These are phyloP conservation scores for Diabrotica balteata DNA, from an alignment of 2,888 invertebrate species.

Conservation along the genomic window DNA sequence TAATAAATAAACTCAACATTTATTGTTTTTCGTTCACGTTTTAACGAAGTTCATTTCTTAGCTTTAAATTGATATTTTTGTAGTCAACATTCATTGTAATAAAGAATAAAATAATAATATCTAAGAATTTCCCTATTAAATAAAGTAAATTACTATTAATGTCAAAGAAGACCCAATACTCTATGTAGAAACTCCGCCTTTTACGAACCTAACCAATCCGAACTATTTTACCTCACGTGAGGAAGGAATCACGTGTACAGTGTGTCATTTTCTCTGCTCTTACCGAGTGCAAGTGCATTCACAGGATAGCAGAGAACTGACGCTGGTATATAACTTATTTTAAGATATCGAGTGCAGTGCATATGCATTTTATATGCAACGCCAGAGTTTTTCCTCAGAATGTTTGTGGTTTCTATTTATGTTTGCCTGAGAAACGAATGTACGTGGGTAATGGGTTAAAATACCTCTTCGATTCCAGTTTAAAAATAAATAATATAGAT, in stretches of 20 bases:
- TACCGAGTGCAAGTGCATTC: constrained; percentile 2
- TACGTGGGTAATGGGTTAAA: not conserved
- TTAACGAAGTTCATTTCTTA: too few species aligned
- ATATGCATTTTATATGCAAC: too few species aligned
- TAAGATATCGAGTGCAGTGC: not conserved
- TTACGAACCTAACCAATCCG: not conserved
- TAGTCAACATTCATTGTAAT: too few species aligned
- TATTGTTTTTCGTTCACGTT: too few species aligned
- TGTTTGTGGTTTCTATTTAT: not conserved
- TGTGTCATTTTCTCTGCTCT: constrained; percentile 2
- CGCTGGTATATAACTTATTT: not conserved
- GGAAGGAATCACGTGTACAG: not conserved
- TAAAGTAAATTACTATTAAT: not conserved
- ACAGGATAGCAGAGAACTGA: not conserved
- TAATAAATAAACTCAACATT: too few species aligned
- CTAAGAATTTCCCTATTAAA: too few species aligned
- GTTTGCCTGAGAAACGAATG: not conserved
- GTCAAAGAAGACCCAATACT: constrained; percentile 1
- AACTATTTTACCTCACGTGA: not conserved
- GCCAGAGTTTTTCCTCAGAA: too few species aligned
- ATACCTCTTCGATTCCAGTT: not conserved
- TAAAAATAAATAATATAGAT: too few species aligned
- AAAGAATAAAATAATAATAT: too few species aligned
- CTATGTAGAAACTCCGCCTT: not conserved
- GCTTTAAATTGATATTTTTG: too few species aligned